Evolutionary conservation across 1,140 invertebrate genomes (phyloP), one percentile per base, ranked within the genome.

Genomic region (Amphibalanus amphitrite): DNA sequence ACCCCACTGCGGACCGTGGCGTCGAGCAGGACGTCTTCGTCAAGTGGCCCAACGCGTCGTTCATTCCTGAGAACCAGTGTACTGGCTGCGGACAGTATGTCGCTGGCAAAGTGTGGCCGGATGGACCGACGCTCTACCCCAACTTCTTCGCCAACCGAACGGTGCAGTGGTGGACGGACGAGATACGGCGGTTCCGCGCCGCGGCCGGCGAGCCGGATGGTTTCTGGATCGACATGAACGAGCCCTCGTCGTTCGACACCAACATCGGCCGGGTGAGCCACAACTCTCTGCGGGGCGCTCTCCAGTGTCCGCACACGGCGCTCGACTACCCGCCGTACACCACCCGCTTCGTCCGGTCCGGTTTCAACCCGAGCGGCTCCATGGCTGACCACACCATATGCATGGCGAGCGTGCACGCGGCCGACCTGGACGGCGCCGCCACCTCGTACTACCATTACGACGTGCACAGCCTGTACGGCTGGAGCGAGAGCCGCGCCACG

Each of bases 191-290:
- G 20, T 74, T 76, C 64, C 74, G 75, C 69, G 71, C 74, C 0
- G 72, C 74, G 30, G 69, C 67, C 10, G 69, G 77, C 29, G 64
- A 69, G 67, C 75, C 73, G 65, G 76, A 77, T 38, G 76, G 74
- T 28, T 71, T 76, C n/a, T 77, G 75, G 76, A 77, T 77, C 69
- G 77, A 78, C 70, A 78, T 78, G 78, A 79, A 79, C 72, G 78
- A 79, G 64, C 78, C 78, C 23, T 75, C 78, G 38, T 79, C 78
- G 73, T 79, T 79, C 77, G 80, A 77, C 28, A 81, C 80, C 1
- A 81, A 82, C 73, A n/a, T n/a, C n/a, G n/a, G n/a, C n/a, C n/a
- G n/a, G n/a, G n/a, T n/a, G n/a, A n/a, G n/a, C n/a, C n/a, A n/a
- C n/a, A n/a, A n/a, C n/a, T n/a, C n/a, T n/a, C n/a, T n/a, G n/a